Evolutionary conservation across 2,113 vertebrate genomes (phyloP).

Genomic region (Seriola rivoliana): DNA sequence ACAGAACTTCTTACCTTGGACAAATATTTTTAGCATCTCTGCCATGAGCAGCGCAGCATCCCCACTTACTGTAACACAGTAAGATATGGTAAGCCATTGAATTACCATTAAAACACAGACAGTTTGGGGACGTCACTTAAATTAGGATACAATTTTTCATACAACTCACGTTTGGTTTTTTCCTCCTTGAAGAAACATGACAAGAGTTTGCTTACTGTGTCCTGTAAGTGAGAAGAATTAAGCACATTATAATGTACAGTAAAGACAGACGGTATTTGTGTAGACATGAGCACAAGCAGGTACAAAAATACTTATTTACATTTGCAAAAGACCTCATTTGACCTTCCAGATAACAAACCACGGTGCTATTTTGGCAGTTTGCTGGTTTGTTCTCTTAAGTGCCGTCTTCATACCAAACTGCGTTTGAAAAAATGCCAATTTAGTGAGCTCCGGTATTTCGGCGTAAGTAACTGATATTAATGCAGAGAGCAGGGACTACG

Average conservation of each 20-base stretch:
- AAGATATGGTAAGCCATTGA: neutral
- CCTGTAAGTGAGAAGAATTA: slow-evolving; percentile 60
- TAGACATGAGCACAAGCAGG: no score
- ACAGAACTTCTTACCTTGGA: slow-evolving; percentile 76
- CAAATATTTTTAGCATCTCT: slow-evolving; percentile 84
- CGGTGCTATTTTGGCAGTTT: neutral
- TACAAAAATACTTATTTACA: neutral
- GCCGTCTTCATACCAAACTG: neutral
- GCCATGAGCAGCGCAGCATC: slow-evolving; percentile 80
- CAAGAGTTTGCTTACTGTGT: slow-evolving; percentile 80
- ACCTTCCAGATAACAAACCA: neutral
- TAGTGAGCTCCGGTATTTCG: fast-evolving
- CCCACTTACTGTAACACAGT: slow-evolving; percentile 68
- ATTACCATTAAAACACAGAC: neutral
- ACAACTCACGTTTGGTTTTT: slow-evolving; percentile 81
- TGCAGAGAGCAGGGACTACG: fast-evolving
- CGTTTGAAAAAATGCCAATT: neutral
- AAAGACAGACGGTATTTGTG: no score
- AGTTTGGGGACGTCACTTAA: neutral
- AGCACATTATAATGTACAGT: neutral
- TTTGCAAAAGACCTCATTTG: neutral
- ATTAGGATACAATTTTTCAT: neutral
- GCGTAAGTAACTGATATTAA: neutral
- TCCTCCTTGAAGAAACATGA: slow-evolving; percentile 81
- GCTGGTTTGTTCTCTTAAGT: neutral